A percentile compares a stretch with the other conserved stretches of the same genome.
Conservation (phyloP, 2,888 invertebrate species). For the Synergus gifuensis region DNA sequence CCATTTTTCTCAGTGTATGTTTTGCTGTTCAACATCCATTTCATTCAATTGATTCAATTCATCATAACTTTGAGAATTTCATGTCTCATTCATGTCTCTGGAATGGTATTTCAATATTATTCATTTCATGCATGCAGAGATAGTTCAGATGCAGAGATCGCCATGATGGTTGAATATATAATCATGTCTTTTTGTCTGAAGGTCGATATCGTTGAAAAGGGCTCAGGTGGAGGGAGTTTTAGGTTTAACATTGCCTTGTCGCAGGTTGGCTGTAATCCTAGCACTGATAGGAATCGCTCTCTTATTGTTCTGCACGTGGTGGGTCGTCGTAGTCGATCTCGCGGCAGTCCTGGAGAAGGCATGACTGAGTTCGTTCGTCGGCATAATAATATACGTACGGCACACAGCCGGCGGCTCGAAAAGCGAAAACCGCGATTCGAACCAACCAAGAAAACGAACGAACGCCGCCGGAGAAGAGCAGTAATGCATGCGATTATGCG, state of each 20-base stretch:
- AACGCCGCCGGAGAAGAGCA: constrained; percentile 65
- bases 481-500: constrained; percentile 76
- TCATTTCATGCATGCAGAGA: too few species aligned
- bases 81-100: too few species aligned
- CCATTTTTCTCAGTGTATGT: too few species aligned
- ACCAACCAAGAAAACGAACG: constrained; percentile 52
- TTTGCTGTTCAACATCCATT: neutral
- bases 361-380: constrained; percentile 58
- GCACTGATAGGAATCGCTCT: constrained; percentile 31
- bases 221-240: neutral
- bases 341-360: constrained; percentile 19
- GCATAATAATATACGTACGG: constrained; percentile 72
- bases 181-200: neutral
- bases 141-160: too few species aligned
- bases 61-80: too few species aligned
- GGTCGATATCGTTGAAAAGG: neutral
- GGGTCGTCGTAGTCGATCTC: constrained; percentile 11
- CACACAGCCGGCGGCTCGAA: constrained; percentile 71
- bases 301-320: constrained; percentile 35
- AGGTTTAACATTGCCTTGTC: neutral
- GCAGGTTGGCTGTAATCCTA: constrained; percentile 1
- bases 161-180: neutral
- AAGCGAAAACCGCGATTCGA: constrained; percentile 71
- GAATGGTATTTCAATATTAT: too few species aligned
- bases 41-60: neutral